Base-by-base conservation (phyloP, 2,797 vertebrate genomes). In the Spinibarbus caldwelli region DNA sequence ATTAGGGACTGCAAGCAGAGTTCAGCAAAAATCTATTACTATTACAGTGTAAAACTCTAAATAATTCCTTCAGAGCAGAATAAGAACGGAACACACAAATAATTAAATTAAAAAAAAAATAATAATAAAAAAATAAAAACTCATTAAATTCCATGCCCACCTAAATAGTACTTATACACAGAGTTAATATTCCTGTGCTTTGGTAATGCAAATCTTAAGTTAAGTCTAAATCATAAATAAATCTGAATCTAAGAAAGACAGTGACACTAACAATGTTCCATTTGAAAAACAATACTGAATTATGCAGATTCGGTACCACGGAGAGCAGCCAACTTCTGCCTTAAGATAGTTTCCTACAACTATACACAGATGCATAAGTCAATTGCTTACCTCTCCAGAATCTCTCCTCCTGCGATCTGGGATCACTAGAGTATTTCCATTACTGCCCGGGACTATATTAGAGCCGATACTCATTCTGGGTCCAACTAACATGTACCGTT, bases 401-500 rank as follows among this genome's bases (percentile, higher is more conserved):
- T 34, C 45, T 64, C 26, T 38, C 6, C 36, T 38, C 36, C 84
- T 80, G 19, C 78, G 84, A 21, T 87, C 89, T 29, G 87, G 54
- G 1, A 89, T 47, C 5, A 87, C 80, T 19, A 90, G 73, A 72
- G 89, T 88, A 49, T 88, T 89, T 7, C 72, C 43, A 90, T 38
- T 38, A 38, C 38, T 38, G 38, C 38, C 38, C 7, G 38, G 38
- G 38, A 38, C 38, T 38, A 38, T 64, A 79, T 87, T 87, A 72
- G 91, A 91, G 36, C 90, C 90, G n/a, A 89, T 82, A 66, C 90
- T 92, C 87, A 81, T 92, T 87, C 88, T 90, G 49, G 91, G 91
- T 83, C 90, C 91, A 87, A 90, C 91, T 86, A 91, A 84, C 90
- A 90, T 90, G 86, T 90, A 91, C 1, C 88, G 88, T 77, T 89